Evolutionary conservation across 35 echinoderm and acorn worm genomes (phyloP).

Genomic region (Strongylocentrotus purpuratus): DNA sequence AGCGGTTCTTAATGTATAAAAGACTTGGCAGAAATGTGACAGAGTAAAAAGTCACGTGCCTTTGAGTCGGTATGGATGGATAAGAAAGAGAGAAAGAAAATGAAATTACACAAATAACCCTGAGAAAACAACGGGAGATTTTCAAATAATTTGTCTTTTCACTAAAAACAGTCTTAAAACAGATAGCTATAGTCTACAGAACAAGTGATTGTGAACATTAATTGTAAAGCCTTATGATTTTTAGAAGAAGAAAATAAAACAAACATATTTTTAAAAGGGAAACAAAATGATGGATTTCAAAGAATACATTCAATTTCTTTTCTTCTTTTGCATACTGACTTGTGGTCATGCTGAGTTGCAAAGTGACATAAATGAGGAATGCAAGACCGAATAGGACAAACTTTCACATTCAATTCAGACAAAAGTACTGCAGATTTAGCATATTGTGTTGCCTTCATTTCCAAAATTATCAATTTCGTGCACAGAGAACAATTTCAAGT

Average conservation of each 20-base stretch:
- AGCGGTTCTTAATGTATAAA: not conserved
- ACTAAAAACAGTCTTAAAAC: conserved; percentile 6
- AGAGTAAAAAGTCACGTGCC: not conserved
- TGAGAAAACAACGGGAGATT: not conserved
- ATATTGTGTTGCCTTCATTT: not conserved
- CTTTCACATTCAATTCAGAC: not conserved
- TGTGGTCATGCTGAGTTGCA: not conserved
- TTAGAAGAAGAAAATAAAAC: not conserved
- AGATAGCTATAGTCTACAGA: not conserved
- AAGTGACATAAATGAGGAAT: not conserved
- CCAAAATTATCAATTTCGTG: not conserved
- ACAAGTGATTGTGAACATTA: not conserved
- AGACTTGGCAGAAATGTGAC: not conserved
- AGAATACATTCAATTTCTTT: not conserved
- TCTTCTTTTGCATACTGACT: not conserved
- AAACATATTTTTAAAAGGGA: not conserved
- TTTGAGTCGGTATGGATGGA: not conserved
- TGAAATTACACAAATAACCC: not conserved
- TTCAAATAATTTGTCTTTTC: not conserved
- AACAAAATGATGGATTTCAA: conserved; percentile 13
- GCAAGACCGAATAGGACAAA: not conserved
- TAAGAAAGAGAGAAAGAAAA: conserved; percentile 2
- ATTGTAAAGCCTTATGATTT: not conserved
- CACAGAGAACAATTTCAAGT: not conserved
- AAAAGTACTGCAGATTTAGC: not conserved